These are phyloP conservation scores for Sebastolobus altivelis DNA, from an alignment of 2,797 vertebrate genomes.

Conservation along the genomic window DNA sequence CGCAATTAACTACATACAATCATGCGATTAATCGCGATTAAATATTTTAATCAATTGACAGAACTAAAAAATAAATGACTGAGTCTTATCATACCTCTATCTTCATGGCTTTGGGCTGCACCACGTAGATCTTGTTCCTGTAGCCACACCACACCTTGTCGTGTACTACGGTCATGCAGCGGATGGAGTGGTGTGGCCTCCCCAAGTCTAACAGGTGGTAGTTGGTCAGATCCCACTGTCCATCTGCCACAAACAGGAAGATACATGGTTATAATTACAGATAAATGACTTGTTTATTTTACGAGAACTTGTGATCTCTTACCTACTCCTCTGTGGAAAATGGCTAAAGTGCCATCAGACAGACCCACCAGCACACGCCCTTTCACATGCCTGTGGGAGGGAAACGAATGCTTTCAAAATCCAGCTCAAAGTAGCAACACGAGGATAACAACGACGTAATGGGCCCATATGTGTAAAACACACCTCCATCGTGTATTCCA, in stretches of 20 bases:
- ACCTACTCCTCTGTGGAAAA: slow-evolving; percentile 97
- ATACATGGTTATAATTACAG: too few species aligned
- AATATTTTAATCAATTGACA: too few species aligned
- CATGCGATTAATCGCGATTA: too few species aligned
- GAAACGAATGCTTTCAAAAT: neutral
- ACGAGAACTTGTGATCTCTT: slow-evolving; percentile 55
- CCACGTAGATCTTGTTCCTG: slow-evolving; percentile 97
- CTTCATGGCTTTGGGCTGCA: slow-evolving; percentile 98
- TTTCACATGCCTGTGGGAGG: slow-evolving; percentile 92
- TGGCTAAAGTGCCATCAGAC: slow-evolving; percentile 95
- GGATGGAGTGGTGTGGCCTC: slow-evolving; percentile 93
- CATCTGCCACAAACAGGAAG: slow-evolving; percentile 84
- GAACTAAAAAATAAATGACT: neutral
- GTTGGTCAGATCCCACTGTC: slow-evolving; percentile 98
- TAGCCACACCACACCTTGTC: slow-evolving; percentile 99
- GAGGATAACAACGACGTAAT: neutral
- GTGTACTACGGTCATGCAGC: slow-evolving; percentile 97
- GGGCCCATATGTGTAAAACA: neutral
- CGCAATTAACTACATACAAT: too few species aligned
- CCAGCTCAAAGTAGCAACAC: neutral
- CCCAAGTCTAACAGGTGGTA: slow-evolving; percentile 97
- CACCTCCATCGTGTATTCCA: neutral
- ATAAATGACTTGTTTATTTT: neutral
- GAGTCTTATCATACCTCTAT: slow-evolving; percentile 89
- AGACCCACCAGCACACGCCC: slow-evolving; percentile 96